These are phyloP conservation scores for Egretta garzetta DNA, from an alignment of 2,113 vertebrate genomes.

Conservation along the genomic window DNA sequence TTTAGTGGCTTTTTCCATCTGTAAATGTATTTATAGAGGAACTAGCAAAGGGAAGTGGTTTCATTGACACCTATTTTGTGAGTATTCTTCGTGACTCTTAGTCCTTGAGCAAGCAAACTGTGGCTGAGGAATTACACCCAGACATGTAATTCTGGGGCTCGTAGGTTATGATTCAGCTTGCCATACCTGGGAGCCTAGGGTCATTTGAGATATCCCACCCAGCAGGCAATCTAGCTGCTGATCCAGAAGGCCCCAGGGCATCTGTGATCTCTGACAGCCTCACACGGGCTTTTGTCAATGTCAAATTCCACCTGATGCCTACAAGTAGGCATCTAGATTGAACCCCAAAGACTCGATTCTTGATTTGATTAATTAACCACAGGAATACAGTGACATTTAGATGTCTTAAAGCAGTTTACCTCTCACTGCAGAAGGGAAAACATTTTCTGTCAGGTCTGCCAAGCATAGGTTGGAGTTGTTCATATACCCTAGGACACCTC, in stretches of 20 bases:
- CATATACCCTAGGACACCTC: accelerated
- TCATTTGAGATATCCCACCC: neutral
- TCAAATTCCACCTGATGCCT: neutral
- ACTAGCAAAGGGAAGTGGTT: neutral
- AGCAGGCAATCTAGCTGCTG: neutral
- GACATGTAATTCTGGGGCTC: neutral
- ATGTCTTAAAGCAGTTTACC: neutral
- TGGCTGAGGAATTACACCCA: neutral
- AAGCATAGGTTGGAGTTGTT: neutral
- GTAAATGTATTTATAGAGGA: neutral
- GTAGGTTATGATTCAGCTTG: neutral
- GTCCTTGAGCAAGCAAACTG: neutral
- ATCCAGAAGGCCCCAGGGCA: neutral
- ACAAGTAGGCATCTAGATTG: neutral
- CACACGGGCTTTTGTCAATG: neutral
- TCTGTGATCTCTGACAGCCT: neutral
- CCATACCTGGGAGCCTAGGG: neutral
- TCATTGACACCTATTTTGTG: neutral
- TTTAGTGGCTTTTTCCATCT: neutral
- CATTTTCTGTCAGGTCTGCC: neutral
- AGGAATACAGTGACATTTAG: neutral
- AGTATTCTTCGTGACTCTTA: neutral
- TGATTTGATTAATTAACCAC: neutral
- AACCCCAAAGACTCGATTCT: neutral
- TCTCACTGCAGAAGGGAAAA: neutral